Evolutionary conservation across 2,797 vertebrate genomes (phyloP), one percentile per base, ranked within the genome.

Genomic region (Acrocephalus scirpaceus): DNA sequence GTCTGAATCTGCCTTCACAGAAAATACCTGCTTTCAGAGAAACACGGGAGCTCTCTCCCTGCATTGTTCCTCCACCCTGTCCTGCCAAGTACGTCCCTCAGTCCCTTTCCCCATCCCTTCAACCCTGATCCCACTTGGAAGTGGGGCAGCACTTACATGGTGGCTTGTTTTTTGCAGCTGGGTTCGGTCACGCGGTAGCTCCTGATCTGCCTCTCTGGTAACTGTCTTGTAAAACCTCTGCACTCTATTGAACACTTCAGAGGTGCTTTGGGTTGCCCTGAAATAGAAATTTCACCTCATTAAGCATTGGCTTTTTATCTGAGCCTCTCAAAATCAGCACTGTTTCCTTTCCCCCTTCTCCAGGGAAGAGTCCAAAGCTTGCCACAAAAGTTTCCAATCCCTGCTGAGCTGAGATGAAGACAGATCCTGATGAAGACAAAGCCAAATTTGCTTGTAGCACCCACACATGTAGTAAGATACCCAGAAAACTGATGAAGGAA

Each of bases 191-290:
- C 0, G 40, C 4, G 67, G 71, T 95, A 96, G 45, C 71, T 87
- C 61, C 15, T 79, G 45, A 96, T 90, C 47, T 3, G 5, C 17
- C 16, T 81, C 13, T 34, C 80, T 0, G 5, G 2, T 23, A 90
- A 14, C 11, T 0, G 0, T 3, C 16, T 1, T 1, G 45, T 18
- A 13, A 81, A 93, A 2, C 0, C 0, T 1, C 0, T 0, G 16
- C 96, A 96, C 25, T 11, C 8, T 1, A 0, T 5, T 2, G 54
- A 51, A 50, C 96, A 96, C n/a, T 22, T 87, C 57, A 42, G 2
- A 27, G n/a, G 48, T 5, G 94, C 92, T 77, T 64, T 96, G 45
- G 96, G 96, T 57, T 94, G 96, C 21, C 94, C 96, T 96, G 94
- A 62, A 96, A 96, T 9, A 74, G 67, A 95, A 47, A 51, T 30